Evolutionary conservation across 2,113 vertebrate species (phyloP), one percentile per base, ranked within the genome.

Genomic region (Todiramphus chloris): DNA sequence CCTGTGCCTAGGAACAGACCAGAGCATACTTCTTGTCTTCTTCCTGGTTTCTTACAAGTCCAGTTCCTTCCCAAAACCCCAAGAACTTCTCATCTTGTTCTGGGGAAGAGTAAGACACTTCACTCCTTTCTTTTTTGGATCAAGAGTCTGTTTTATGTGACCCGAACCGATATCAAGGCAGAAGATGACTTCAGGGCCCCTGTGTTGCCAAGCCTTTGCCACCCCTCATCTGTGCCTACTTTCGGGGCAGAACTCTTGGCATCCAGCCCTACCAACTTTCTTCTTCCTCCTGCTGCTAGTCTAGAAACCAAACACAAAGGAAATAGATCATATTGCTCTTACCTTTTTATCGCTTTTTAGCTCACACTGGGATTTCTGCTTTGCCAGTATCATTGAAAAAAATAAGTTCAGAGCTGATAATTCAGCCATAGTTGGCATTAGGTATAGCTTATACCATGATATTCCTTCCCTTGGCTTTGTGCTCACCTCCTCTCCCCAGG

Each of bases 391-490:
- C 27, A 58, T 0, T 81, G 88, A 77, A 85, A 83, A 81, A 76
- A 28, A 25, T 41, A 50, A 44, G 27, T 44, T 62, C 63, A 83
- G 73, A 74, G 43, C 72, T 90, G 88, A 27, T 77, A 92, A 87
- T 89, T 83, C 73, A 90, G 39, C 76, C 27, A 5, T 50, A 41
- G 50, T 66, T 88, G 44, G 46, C 70, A 33, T 58, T 60, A 18
- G 30, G 67, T 81, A 37, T 66, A 73, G 39, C 50, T 84, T 56
- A 35, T 4, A 59, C 55, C 0, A 1, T 35, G 33, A 55, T 51
- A 46, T 50, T 86, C 16, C 6, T 90, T 96, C 75, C 46, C 18
- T 86, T 75, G 77, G 70, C n/a, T 93, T 92, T 87, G 92, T 13
- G 33, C 51, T 93, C 43, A 4, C 68, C 31, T 74, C 55, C 51